Base-by-base conservation (phyloP, 1,140 invertebrate species). In the Augochlora pura region DNA sequence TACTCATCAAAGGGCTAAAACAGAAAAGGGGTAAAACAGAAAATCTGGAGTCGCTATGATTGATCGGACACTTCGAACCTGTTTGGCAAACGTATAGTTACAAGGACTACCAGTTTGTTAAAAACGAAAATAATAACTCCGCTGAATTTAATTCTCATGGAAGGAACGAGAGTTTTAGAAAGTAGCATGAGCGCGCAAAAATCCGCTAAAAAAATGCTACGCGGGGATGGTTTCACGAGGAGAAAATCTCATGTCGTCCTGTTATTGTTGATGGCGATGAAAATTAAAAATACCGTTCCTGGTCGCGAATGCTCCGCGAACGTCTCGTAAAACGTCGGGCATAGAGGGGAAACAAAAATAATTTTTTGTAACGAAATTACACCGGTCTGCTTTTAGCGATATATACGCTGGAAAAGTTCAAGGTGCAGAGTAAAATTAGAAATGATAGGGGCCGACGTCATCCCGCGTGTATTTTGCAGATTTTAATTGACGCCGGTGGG, bases 231-330 rank as follows among this genome's bases (percentile, higher is more conserved):
- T 14, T 52, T 21, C 6, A 52, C 49, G 49, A 54, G 52, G 21
- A 18, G 16, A 54, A 21, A 21, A 54, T 54, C 21, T 54, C 6
- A 18, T 54, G 42, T 46, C 42, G 42, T 46, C 42, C 42, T 46
- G 42, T 46, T 46, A 46, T 46, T 46, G 42, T 21, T 1, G 54
- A 57, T 57, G 21, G 12, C 12, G 42, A 46, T 66, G 2, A 46
- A 52, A 66, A 66, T 66, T 66, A 25, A 46, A 66, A 66, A 66
- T 66, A 46, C 25, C 64, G 54, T 57, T 57, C n/a, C 54, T 57
- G 54, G n/a, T n/a, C 54, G 6, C 21, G 54, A n/a, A 2, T 7
- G 54, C 5, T 57, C 21, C 21, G n/a, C 54, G 54, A n/a, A n/a
- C 21, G 54, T n/a, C 5, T 57, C 54, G 54, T 57, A 57, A 57